Evolutionary conservation across 2,797 vertebrate genomes (phyloP), one percentile per base, ranked within the genome.

Genomic region (Oryzias dopingdopingensis): DNA sequence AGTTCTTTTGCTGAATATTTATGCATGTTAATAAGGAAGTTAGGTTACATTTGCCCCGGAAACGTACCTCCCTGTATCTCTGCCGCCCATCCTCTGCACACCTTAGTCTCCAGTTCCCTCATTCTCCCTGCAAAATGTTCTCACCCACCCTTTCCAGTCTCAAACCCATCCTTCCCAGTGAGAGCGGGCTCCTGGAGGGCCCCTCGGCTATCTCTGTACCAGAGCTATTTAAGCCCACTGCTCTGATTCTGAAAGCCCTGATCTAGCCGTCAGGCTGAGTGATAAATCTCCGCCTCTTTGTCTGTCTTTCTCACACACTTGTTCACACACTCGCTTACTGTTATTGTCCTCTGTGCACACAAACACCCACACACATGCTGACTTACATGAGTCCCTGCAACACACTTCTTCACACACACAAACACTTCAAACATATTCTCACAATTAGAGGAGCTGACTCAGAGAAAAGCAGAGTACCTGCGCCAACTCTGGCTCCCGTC

Each of bases 211-310:
- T 89, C 86, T 88, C 80, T 88, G 86, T 82, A 86, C 86, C 77
- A 67, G 69, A 77, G 82, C 86, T 89, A 90, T 90, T 90, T 90
- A 81, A 88, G 85, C 88, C 86, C 88, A 85, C 86, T 87, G 88
- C 86, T 89, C 89, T 89, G 88, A 86, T 86, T 90, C 74, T 82
- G 81, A 87, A 85, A 84, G 85, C 79, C 78, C 85, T 77, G 85
- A 83, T 86, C 86, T 85, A 12, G 74, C 82, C 65, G 14, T 80
- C 82, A 80, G 70, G 68, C 75, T 80, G 78, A 82, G 76, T 85
- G 86, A 88, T 84, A 79, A 81, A 87, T 82, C 79, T 81, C 74
- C 71, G 75, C 75, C 77, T 78, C 69, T 72, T 55, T 58, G 58
- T 70, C 59, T 76, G 18, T 65, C 43, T 72, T 61, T 52, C 65